A percentile compares a stretch with the other conserved stretches of the same genome.
These are phyloP conservation scores for Selene dorsalis DNA, from an alignment of 2,797 vertebrate genomes.

Conservation along the genomic window DNA sequence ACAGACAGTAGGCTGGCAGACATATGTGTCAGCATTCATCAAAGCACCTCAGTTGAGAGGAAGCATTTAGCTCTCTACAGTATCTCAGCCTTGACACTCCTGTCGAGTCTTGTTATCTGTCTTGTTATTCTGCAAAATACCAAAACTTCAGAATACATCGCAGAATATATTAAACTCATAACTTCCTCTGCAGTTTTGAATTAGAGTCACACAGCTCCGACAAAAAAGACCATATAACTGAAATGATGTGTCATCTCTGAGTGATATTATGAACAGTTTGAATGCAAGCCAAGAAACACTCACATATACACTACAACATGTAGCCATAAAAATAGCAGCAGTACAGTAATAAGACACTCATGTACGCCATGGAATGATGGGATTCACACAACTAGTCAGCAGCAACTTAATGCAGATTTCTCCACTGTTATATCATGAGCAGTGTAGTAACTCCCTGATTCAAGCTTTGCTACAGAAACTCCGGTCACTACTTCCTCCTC, in stretches of 20 bases:
- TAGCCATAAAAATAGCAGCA: slow-evolving; percentile 4
- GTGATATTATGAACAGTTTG: slow-evolving; percentile 1
- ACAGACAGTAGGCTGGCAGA: slow-evolving; percentile 10
- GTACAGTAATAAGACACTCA: not conserved
- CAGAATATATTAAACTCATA: not conserved
- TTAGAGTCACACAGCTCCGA: not conserved
- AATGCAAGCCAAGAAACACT: not conserved
- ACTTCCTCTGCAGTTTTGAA: slow-evolving; percentile 1
- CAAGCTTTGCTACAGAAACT: slow-evolving; percentile 33
- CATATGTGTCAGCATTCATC: slow-evolving; percentile 7
- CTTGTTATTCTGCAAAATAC: slow-evolving; percentile 1
- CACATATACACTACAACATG: not conserved
- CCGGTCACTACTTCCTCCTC: not conserved
- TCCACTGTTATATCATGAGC: not conserved
- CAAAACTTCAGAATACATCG: not conserved
- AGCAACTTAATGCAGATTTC: slow-evolving; percentile 20
- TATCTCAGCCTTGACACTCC: slow-evolving; percentile 4
- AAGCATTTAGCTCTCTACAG: slow-evolving; percentile 17
- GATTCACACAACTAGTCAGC: slow-evolving; percentile 30
- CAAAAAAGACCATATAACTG: slow-evolving; percentile 2
- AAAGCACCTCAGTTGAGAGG: slow-evolving; percentile 14
- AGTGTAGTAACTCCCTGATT: slow-evolving; percentile 1
- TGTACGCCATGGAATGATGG: not conserved
- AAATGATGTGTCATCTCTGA: not conserved
- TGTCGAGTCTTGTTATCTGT: not conserved